Evolutionary conservation across 2,113 vertebrate genomes (phyloP).

Genomic region (Morone saxatilis): DNA sequence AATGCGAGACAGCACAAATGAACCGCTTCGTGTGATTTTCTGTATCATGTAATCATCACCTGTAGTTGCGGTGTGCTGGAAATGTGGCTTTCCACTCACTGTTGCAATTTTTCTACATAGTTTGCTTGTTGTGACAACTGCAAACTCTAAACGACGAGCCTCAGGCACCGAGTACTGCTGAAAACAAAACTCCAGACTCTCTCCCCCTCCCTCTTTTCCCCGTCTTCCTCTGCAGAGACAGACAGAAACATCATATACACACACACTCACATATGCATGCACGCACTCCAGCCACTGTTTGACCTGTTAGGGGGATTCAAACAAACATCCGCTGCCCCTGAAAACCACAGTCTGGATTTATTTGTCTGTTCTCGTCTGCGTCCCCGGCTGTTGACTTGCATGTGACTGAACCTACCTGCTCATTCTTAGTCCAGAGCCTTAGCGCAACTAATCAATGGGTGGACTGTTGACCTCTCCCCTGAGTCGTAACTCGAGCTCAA

Average conservation of each 20-base stretch:
- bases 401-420: conserved; percentile 58
- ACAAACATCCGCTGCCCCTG: conserved; percentile 64
- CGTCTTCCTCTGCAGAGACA: conserved; percentile 45
- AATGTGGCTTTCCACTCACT: conserved; percentile 16
- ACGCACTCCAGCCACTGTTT: conserved; percentile 58
- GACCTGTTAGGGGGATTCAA: conserved; percentile 70
- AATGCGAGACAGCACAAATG: neutral
- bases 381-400: conserved; percentile 40
- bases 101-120: conserved; percentile 45
- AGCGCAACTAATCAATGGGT: conserved; percentile 74
- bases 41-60: conserved; percentile 48
- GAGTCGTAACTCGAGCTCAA: conserved; percentile 77
- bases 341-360: conserved; percentile 55
- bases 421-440: conserved; percentile 47
- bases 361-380: conserved; percentile 45
- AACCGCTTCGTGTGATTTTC: conserved; percentile 12
- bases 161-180: conserved; percentile 33
- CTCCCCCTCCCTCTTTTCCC: conserved; percentile 3
- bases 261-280: neutral
- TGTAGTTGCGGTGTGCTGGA: conserved; percentile 17
- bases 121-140: conserved; percentile 73
- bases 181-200: conserved; percentile 60
- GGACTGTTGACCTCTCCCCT: conserved; percentile 79
- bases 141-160: conserved; percentile 61
- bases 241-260: conserved; percentile 31